phyloP scores from a whole-genome alignment of 2,888 invertebrate genomes.

The Autographa gamma region DNA sequence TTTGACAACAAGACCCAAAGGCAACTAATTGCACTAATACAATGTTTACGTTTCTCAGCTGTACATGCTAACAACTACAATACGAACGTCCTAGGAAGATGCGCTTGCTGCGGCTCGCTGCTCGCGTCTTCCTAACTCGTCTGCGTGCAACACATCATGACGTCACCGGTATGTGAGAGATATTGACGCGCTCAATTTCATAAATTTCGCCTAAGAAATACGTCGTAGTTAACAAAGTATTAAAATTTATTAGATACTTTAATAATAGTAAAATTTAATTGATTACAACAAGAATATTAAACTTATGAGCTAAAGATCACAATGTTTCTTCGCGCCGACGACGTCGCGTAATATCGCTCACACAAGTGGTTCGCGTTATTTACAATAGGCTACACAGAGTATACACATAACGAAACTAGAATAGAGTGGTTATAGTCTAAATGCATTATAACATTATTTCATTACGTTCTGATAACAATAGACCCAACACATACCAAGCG shows the following conservation, averaged over 20 bases:
- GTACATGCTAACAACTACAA: constrained; percentile 66
- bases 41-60: constrained; percentile 69
- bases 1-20: constrained; percentile 72
- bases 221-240: constrained; percentile 10
- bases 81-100: constrained; percentile 64
- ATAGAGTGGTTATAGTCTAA: background rate
- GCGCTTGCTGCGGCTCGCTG: constrained; percentile 7
- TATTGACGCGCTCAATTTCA: constrained; percentile 3
- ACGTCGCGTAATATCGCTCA: constrained; percentile 17
- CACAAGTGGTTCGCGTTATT: constrained; percentile 11
- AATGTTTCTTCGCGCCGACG: constrained; percentile 22
- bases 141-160: constrained; percentile 2
- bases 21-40: constrained; percentile 80
- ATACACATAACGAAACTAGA: background rate
- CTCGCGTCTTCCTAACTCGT: constrained; percentile 36
- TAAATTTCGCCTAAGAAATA: constrained; percentile 10
- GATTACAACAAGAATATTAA: constrained; percentile 54
- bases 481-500: background rate
- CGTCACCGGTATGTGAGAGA: constrained; percentile 13
- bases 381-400: background rate
- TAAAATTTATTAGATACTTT: constrained; percentile 28
- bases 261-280: constrained; percentile 51
- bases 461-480: background rate
- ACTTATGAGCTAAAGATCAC: constrained; percentile 55
- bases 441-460: background rate